A percentile compares a stretch with the other conserved stretches of the same genome.
These are phyloP conservation scores for Oreochromis tanganicae DNA, from an alignment of 2,113 vertebrate species.

Conservation along the genomic window DNA sequence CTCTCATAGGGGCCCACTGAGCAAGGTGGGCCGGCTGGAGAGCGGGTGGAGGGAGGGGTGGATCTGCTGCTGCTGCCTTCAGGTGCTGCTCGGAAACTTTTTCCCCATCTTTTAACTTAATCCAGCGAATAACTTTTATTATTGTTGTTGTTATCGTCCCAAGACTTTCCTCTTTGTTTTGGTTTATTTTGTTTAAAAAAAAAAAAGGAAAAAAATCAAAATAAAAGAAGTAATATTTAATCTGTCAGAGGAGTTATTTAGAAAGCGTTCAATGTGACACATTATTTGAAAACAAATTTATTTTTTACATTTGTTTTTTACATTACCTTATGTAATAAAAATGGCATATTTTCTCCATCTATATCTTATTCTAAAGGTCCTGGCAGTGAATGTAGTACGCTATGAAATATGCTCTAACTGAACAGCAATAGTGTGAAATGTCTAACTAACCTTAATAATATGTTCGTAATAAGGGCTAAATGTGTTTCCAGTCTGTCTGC, in stretches of 20 bases:
- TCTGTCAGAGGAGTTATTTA: fast-evolving
- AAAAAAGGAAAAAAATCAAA: fast-evolving
- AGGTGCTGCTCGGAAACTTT: neutral
- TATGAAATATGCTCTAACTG: neutral
- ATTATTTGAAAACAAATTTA: fast-evolving
- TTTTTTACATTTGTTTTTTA: neutral
- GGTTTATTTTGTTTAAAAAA: neutral
- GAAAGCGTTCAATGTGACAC: neutral
- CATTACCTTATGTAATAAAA: neutral
- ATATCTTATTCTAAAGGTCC: neutral
- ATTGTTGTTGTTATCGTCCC: neutral
- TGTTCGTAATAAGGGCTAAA: neutral
- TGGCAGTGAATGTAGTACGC: neutral
- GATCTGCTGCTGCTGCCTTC: conserved; percentile 2
- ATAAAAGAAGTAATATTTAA: neutral
- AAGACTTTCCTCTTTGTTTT: neutral
- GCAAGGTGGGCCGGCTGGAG: neutral
- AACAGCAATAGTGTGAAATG: fast-evolving
- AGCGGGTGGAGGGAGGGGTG: neutral
- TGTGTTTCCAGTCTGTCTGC: neutral
- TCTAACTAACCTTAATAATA: neutral
- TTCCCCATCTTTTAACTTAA: neutral
- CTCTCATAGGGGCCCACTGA: neutral
- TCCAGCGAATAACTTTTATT: neutral
- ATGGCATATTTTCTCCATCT: neutral